phyloP scores from a whole-genome alignment of 1,140 invertebrate species.

The Drosophila setifemur region DNA sequence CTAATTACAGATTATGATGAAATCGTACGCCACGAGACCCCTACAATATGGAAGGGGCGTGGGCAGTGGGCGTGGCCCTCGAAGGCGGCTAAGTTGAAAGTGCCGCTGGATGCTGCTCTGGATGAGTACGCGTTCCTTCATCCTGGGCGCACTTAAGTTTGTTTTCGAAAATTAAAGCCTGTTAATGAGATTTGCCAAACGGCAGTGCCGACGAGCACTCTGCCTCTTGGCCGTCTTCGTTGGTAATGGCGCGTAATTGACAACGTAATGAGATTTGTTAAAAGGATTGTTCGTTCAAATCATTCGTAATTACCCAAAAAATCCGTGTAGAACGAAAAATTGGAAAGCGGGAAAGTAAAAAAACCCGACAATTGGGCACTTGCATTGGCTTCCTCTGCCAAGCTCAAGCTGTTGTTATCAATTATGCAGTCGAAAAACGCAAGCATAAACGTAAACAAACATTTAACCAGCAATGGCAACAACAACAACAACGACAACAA shows the following conservation, averaged over 20 bases:
- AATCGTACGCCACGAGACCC: constrained; percentile 48
- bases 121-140: constrained; percentile 8
- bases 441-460: constrained; percentile 73
- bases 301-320: constrained; percentile 59
- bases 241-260: constrained; percentile 69
- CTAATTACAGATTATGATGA: constrained; percentile 76
- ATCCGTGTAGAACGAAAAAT: constrained; percentile 5
- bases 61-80: constrained; percentile 3
- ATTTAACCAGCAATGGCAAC: constrained; percentile 40
- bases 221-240: neutral
- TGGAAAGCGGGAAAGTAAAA: neutral
- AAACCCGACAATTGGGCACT: neutral
- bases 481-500: constrained; percentile 8
- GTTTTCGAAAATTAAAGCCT: constrained; percentile 66
- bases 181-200: constrained; percentile 72
- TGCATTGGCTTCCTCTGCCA: constrained; percentile 1
- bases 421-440: constrained; percentile 69
- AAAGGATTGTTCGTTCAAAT: constrained; percentile 66
- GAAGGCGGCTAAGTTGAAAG: neutral
- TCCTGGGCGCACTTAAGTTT: constrained; percentile 39
- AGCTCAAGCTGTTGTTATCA: constrained; percentile 56
- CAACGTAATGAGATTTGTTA: constrained; percentile 78
- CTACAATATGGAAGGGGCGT: constrained; percentile 53
- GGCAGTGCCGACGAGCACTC: neutral
- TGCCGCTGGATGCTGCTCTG: neutral